Base-by-base conservation (phyloP, 35 echinoderm and acorn worm species). In the Holothuria glaberrima region DNA sequence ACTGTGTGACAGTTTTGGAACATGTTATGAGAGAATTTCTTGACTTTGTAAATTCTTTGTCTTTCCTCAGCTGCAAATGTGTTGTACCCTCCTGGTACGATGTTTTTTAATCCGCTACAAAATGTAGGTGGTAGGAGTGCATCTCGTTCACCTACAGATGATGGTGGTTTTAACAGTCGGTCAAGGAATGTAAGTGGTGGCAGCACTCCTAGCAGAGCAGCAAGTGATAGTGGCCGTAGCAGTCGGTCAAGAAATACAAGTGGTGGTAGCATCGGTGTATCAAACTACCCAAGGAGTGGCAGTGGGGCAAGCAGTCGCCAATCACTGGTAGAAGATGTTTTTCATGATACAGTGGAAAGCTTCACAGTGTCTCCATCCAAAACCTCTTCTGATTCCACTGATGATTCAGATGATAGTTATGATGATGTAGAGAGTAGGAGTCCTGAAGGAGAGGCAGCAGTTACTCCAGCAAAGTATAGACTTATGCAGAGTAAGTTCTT, bases 401-500 rank as follows among this genome's bases (percentile, higher is more conserved):
- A 48, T 25, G 74, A 45, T 78, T 41, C n/a, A 48, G 44, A 41
- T 30, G 74, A 78, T 28, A 78, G 74, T 2, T 78, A 18, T 26
- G 41, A 78, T 48, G 74, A 75, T 21, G 46, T 38, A 48, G 74
- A 48, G 9, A 33, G n/a, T 22, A 22, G 19, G 1, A 19, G 21
- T 26, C 20, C 21, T 44, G 24, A 21, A 9, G 35, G 33, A 19
- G 35, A 33, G 24, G 35, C 71, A 0, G 35, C 71, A 0, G 30
- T 75, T 10, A 44, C 71, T 41, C 14, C 71, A 38, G 71, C 71
- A 75, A 33, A 75, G 32, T 75, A 75, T 24, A 36, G 71, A 24
- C 34, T 75, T 21, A 44, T 75, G 30, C 31, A 75, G 34, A 44
- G 71, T 75, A 18, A 41, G 71, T 24, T 65, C 7, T 65, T 65